Evolutionary conservation across 2,113 vertebrate genomes (phyloP).

Genomic region (Alouatta palliata): DNA sequence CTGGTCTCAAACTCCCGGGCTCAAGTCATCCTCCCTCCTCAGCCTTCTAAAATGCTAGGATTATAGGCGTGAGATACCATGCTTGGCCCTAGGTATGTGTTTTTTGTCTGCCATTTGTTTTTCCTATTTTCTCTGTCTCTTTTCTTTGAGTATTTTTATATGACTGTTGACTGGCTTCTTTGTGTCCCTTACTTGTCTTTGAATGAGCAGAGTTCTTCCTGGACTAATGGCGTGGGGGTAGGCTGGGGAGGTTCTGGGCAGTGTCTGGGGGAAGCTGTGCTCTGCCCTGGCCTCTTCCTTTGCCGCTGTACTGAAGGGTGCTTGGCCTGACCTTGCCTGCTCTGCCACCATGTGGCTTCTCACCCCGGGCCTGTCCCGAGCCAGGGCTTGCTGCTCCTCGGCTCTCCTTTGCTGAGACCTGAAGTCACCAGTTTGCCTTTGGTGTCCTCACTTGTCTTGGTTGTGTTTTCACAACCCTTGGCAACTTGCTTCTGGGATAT

Average conservation of each 20-base stretch:
- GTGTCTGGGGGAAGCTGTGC: background rate
- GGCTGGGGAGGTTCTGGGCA: accelerated
- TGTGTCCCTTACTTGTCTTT: background rate
- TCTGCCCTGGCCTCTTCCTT: background rate
- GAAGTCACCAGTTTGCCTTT: accelerated
- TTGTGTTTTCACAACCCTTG: background rate
- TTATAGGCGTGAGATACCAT: too few species aligned
- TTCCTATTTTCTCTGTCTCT: background rate
- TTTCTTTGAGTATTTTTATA: background rate
- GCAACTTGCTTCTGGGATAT: background rate
- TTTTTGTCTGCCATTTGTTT: background rate
- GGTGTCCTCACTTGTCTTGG: background rate
- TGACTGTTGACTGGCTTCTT: background rate
- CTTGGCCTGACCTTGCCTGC: background rate
- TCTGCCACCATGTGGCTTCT: too few species aligned
- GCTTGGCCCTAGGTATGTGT: background rate
- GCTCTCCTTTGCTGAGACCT: background rate
- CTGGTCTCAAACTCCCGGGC: too few species aligned
- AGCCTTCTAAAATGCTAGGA: too few species aligned
- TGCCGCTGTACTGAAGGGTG: accelerated
- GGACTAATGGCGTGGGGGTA: background rate
- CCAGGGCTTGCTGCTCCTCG: accelerated
- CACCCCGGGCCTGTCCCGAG: accelerated
- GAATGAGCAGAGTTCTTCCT: background rate
- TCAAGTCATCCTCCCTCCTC: too few species aligned